Evolutionary conservation across 2,113 vertebrate species (phyloP).

Genomic region (Cynocephalus volans): DNA sequence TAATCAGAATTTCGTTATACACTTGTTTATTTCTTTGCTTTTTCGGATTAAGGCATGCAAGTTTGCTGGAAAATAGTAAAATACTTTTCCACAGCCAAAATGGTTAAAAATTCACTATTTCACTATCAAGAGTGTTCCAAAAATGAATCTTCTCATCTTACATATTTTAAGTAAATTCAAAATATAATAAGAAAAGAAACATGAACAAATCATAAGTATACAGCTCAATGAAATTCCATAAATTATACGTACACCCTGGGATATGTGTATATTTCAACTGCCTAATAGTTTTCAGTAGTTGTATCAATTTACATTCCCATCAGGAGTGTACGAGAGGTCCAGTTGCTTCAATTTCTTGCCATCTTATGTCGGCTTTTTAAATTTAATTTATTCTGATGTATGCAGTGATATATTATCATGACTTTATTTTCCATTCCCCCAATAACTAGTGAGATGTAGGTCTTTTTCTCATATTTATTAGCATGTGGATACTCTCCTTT

Average conservation of each 20-base stretch:
- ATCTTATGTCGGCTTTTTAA: background rate
- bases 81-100: background rate
- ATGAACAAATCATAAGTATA: background rate
- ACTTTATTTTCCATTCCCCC: background rate
- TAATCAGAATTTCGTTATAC: background rate
- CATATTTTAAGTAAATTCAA: constrained; percentile 44
- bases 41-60: background rate
- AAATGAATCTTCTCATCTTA: background rate
- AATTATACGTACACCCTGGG: background rate
- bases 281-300: background rate
- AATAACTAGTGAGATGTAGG: background rate
- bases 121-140: background rate
- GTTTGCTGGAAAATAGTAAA: background rate
- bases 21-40: background rate
- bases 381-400: background rate
- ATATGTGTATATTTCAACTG: background rate
- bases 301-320: background rate
- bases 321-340: background rate
- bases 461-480: background rate
- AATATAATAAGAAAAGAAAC: constrained; percentile 29
- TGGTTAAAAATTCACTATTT: constrained; percentile 5
- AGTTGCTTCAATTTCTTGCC: background rate
- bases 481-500: background rate
- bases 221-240: background rate
- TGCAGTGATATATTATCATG: background rate